A percentile compares a stretch with the other conserved stretches of the same genome.
phyloP scores from a whole-genome alignment of 2,797 vertebrate species.

The Periparus ater region DNA sequence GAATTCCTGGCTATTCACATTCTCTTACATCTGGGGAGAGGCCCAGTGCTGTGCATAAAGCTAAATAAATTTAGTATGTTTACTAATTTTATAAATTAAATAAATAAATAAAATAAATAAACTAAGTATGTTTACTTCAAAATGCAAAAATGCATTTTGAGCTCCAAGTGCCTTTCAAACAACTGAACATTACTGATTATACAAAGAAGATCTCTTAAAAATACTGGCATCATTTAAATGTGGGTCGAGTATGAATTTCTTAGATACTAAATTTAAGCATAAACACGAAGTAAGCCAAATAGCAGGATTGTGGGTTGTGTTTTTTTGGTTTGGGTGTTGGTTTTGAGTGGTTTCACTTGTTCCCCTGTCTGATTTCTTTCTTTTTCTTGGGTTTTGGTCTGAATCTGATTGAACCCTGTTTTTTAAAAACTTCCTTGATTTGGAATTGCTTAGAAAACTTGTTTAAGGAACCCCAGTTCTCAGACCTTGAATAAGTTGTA shows the following conservation, averaged over 20 bases:
- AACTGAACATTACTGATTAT: not conserved
- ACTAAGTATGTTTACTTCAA: too few species aligned
- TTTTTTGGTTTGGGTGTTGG: not conserved
- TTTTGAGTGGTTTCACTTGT: rapidly evolving
- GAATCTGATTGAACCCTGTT: not conserved
- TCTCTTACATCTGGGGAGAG: not conserved
- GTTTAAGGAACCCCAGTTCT: not conserved
- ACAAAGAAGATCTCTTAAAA: not conserved
- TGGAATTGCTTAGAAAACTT: not conserved
- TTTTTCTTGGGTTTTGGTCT: not conserved
- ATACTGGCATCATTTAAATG: not conserved
- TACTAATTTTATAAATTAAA: too few species aligned
- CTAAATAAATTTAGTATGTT: not conserved
- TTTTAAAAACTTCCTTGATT: not conserved
- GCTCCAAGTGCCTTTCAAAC: not conserved
- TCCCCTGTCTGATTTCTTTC: not conserved
- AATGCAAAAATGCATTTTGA: not conserved
- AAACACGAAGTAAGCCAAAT: not conserved
- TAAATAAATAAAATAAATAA: too few species aligned
- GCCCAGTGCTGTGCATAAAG: not conserved
- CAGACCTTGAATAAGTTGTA: not conserved
- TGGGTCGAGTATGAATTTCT: not conserved
- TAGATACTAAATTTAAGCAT: not conserved
- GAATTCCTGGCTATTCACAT: not conserved
- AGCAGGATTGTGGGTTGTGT: not conserved